Evolutionary conservation across 2,797 vertebrate species (phyloP).

Genomic region (Ciconia nigra): DNA sequence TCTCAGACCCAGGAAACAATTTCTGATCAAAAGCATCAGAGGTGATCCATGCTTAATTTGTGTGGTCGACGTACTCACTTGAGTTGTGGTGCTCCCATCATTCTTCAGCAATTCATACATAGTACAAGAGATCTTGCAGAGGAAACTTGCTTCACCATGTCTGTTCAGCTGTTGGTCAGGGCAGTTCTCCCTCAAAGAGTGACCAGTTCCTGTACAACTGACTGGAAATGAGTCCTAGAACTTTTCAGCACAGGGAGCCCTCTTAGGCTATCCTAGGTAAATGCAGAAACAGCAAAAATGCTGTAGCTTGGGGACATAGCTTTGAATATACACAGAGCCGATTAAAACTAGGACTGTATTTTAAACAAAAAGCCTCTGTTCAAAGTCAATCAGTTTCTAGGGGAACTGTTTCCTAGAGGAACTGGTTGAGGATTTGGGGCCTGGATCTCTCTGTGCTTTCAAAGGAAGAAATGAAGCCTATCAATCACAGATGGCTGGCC

Average conservation of each 20-base stretch:
- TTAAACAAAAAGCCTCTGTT: not conserved
- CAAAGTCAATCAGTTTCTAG: not conserved
- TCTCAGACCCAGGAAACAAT: not conserved
- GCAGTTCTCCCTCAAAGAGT: not conserved
- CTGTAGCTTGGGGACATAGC: not conserved
- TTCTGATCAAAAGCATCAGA: not conserved
- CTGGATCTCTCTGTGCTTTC: not conserved
- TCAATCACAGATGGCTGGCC: not conserved
- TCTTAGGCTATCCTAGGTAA: not conserved
- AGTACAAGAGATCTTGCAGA: not conserved
- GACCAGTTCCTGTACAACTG: not conserved
- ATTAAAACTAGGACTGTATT: not conserved
- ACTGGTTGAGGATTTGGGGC: not conserved
- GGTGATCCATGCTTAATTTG: not conserved
- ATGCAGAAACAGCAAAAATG: not conserved
- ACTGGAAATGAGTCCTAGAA: not conserved
- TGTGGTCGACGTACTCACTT: not conserved
- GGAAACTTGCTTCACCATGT: not conserved
- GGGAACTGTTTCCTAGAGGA: not conserved
- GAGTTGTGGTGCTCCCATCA: not conserved
- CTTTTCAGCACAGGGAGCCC: not conserved
- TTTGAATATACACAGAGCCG: not conserved
- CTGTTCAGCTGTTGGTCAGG: not conserved
- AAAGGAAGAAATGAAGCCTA: not conserved
- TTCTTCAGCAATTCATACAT: not conserved